Conservation (phyloP, 2,888 invertebrate genomes). For the Cephus nigrinus region DNA sequence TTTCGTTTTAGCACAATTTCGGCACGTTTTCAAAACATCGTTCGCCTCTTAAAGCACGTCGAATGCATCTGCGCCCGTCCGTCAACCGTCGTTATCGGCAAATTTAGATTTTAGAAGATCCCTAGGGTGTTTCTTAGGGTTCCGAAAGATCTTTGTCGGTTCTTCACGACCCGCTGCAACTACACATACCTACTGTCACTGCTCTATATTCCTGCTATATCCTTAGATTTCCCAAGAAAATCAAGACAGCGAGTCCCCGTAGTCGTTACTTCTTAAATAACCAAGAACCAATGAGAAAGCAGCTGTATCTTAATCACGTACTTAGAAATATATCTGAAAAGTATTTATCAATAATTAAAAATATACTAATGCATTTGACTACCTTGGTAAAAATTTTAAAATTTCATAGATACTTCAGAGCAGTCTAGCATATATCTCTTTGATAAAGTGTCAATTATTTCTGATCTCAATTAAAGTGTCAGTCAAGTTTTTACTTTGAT, state of each 20-base stretch:
- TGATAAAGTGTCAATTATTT: too few species aligned
- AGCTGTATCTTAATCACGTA: neutral
- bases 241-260: neutral
- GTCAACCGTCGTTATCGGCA: slow-evolving; percentile 41
- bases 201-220: neutral
- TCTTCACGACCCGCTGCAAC: neutral
- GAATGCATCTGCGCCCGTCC: slow-evolving; percentile 47
- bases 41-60: slow-evolving; percentile 35
- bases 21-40: slow-evolving; percentile 58
- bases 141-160: neutral
- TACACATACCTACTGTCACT: neutral
- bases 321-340: too few species aligned
- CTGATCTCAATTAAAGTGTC: neutral
- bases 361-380: neutral
- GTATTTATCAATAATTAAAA: neutral
- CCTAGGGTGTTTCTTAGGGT: slow-evolving; percentile 9
- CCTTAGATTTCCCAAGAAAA: neutral
- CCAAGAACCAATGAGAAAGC: neutral
- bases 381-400: neutral
- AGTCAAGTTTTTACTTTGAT: too few species aligned
- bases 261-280: neutral
- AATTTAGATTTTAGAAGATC: slow-evolving; percentile 33
- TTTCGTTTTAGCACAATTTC: slow-evolving; percentile 43
- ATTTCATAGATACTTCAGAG: too few species aligned
- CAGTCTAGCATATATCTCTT: too few species aligned